Conservation (phyloP, 1,140 invertebrate genomes). For the Aphelinus atriplicis region DNA sequence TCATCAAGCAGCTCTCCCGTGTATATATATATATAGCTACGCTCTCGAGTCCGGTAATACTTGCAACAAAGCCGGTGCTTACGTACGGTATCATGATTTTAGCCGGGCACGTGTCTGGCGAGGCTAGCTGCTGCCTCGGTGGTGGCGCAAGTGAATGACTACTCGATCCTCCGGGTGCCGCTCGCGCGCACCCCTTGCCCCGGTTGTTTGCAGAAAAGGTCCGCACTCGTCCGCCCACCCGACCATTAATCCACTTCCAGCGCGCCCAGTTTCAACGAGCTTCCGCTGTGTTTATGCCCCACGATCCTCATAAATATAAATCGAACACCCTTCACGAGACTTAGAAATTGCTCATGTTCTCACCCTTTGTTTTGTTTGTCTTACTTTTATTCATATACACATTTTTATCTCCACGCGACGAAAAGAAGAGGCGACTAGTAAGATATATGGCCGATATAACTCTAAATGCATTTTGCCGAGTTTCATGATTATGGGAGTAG, state of each 20-base stretch:
- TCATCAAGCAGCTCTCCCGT: slow-evolving; percentile 1
- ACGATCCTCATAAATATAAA: slow-evolving; percentile 33
- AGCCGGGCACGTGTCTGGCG: slow-evolving; percentile 63
- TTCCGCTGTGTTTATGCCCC: slow-evolving; percentile 3
- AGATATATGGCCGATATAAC: no score
- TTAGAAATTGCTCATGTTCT: background rate
- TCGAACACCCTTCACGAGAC: background rate
- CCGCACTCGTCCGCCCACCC: background rate
- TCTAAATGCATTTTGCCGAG: no score
- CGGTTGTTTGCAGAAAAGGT: slow-evolving; percentile 12
- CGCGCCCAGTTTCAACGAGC: slow-evolving; percentile 5
- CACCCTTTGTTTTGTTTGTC: slow-evolving; percentile 13
- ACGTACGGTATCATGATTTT: slow-evolving; percentile 62
- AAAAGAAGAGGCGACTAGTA: no score
- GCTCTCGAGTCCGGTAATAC: slow-evolving; percentile 45
- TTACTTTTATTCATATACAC: background rate
- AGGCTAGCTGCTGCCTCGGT: slow-evolving; percentile 20
- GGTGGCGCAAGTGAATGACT: slow-evolving; percentile 48
- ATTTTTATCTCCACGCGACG: no score
- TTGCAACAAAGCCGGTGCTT: slow-evolving; percentile 53
- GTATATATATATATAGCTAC: slow-evolving; percentile 9
- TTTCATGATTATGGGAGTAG: no score
- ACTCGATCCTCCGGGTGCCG: slow-evolving; percentile 42
- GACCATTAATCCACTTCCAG: slow-evolving; percentile 25
- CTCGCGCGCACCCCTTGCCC: background rate